Conservation (phyloP, 2,113 vertebrate genomes). For the Burhinus oedicnemus region DNA sequence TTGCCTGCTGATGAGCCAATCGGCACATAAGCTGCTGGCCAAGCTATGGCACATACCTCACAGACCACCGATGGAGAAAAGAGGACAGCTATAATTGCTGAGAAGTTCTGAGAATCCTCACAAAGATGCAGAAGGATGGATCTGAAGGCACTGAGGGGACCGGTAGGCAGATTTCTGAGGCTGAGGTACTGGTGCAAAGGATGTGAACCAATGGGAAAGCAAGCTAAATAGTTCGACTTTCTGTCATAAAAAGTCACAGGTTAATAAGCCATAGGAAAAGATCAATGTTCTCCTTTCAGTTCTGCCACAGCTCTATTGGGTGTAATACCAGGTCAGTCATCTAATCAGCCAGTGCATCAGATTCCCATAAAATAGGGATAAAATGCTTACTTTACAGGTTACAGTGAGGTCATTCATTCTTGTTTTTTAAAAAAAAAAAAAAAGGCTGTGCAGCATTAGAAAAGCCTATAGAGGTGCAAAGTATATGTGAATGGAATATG, state of each 20-base stretch:
- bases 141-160: not conserved
- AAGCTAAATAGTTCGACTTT: not conserved
- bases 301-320: not conserved
- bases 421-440: too few relatives aligned
- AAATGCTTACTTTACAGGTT: not conserved
- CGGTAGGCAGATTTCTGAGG: not conserved
- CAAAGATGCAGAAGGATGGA: not conserved
- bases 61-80: accelerated
- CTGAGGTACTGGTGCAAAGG: not conserved
- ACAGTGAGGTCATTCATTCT: not conserved
- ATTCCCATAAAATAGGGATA: not conserved
- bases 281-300: not conserved
- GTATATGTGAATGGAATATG: not conserved
- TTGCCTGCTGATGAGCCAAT: not conserved
- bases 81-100: not conserved
- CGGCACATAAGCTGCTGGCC: not conserved
- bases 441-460: not conserved
- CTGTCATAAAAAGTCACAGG: not conserved
- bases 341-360: not conserved
- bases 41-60: not conserved
- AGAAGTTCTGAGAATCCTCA: not conserved
- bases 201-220: not conserved
- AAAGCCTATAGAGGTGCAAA: not conserved
- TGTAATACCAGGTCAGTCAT: not conserved
- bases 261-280: not conserved